Evolutionary conservation across 1,140 invertebrate genomes (phyloP).

Genomic region (Papilio polytes): DNA sequence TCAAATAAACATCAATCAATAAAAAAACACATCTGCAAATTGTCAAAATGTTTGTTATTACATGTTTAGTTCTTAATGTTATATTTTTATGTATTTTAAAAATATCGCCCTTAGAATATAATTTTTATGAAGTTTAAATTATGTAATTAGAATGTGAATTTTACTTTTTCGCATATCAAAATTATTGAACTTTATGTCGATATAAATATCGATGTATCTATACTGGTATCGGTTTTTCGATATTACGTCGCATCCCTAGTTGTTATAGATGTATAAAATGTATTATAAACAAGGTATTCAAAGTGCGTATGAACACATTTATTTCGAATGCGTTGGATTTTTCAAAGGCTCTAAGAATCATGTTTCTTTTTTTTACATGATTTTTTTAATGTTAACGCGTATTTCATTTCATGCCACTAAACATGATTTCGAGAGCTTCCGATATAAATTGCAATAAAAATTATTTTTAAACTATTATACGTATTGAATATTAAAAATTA

Average conservation of each 20-base stretch:
- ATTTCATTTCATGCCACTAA: slow-evolving; percentile 40
- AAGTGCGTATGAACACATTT: slow-evolving; percentile 8
- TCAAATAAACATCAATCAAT: not conserved
- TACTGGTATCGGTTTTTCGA: slow-evolving; percentile 9
- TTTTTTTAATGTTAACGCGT: slow-evolving; percentile 6
- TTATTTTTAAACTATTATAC: not conserved
- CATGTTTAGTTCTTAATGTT: too few species aligned
- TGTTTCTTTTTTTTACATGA: slow-evolving; percentile 31
- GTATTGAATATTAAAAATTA: not conserved
- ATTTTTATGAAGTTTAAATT: too few species aligned
- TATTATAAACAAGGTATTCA: slow-evolving; percentile 35
- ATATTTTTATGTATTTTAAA: not conserved
- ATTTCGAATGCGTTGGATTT: slow-evolving; percentile 21
- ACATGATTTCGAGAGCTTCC: slow-evolving; percentile 41
- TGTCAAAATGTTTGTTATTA: too few species aligned
- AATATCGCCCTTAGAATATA: too few species aligned
- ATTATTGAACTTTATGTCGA: not conserved
- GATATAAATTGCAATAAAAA: not conserved
- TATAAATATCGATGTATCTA: slow-evolving; percentile 4
- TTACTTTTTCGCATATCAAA: too few species aligned
- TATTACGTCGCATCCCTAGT: slow-evolving; percentile 18
- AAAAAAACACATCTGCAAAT: not conserved
- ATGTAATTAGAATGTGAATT: too few species aligned
- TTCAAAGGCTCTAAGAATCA: slow-evolving; percentile 38
- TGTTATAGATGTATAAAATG: slow-evolving; percentile 40